phyloP scores from a whole-genome alignment of 2,113 vertebrate species.

The Fukomys damarensis region DNA sequence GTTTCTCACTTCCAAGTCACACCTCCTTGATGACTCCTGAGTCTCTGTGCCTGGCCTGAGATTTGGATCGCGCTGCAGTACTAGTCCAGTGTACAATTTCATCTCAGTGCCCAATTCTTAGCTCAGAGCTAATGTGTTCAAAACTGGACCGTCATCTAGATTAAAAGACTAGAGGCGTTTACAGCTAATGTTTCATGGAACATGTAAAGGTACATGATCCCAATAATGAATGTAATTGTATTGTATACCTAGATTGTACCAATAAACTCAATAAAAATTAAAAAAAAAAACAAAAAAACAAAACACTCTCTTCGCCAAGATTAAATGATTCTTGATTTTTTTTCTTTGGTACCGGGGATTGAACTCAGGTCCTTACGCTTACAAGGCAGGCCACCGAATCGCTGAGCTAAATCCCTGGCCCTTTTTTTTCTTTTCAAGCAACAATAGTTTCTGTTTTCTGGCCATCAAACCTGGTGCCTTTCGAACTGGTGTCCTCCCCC shows the following conservation, averaged over 20 bases:
- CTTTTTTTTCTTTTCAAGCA: background rate
- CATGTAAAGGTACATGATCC: too few relatives aligned
- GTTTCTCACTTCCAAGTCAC: background rate
- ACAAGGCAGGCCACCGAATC: too few relatives aligned
- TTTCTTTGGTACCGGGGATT: too few relatives aligned
- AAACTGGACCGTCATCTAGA: background rate
- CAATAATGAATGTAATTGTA: too few relatives aligned
- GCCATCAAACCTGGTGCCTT: background rate
- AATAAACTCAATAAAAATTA: too few relatives aligned
- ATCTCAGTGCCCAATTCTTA: too few relatives aligned
- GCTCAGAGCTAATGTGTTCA: background rate
- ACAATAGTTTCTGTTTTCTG: background rate
- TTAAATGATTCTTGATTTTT: background rate
- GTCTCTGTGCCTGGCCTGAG: background rate
- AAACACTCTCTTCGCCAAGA: background rate
- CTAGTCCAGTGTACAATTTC: background rate
- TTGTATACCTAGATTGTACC: too few relatives aligned
- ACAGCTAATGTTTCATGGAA: background rate
- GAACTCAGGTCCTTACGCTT: too few relatives aligned
- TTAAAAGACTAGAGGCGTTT: background rate
- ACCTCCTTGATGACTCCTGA: background rate
- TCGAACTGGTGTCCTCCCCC: rapidly evolving
- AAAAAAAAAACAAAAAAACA: too few relatives aligned
- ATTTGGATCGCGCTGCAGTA: background rate
- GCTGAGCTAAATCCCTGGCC: too few relatives aligned